Evolutionary conservation across 2,797 vertebrate genomes (phyloP).

Genomic region (Dipus sagitta): DNA sequence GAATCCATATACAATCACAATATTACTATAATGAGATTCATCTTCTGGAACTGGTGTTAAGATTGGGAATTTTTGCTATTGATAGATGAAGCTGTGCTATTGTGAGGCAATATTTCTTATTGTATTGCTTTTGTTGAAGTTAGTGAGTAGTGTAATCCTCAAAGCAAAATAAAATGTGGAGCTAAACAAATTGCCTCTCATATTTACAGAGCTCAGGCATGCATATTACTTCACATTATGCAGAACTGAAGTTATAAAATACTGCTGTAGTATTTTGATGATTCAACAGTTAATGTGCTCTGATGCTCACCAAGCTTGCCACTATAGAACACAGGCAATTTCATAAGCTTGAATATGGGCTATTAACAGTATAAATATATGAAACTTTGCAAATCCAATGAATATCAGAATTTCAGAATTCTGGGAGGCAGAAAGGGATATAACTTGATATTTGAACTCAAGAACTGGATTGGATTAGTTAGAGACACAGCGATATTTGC

Average conservation of each 20-base stretch:
- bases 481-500: slow-evolving; percentile 58
- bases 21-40: slow-evolving; percentile 66
- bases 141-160: slow-evolving; percentile 35
- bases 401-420: slow-evolving; percentile 60
- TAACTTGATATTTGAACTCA: slow-evolving; percentile 70
- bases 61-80: slow-evolving; percentile 59
- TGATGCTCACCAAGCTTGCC: slow-evolving; percentile 56
- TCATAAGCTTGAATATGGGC: slow-evolving; percentile 14
- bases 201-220: slow-evolving; percentile 49
- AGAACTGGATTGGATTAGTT: slow-evolving; percentile 72
- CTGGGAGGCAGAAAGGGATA: slow-evolving; percentile 37
- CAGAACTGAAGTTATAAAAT: slow-evolving; percentile 59
- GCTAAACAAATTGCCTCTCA: slow-evolving; percentile 52
- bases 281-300: slow-evolving; percentile 57
- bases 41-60: slow-evolving; percentile 65
- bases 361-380: slow-evolving; percentile 52
- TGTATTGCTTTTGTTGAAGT: slow-evolving; percentile 69
- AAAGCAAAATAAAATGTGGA: slow-evolving; percentile 58
- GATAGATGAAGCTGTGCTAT: slow-evolving; percentile 55
- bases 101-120: slow-evolving; percentile 70
- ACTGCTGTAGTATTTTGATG: slow-evolving; percentile 50
- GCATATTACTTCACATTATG: slow-evolving; percentile 63
- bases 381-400: slow-evolving; percentile 31
- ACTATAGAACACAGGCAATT: slow-evolving; percentile 56
- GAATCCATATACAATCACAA: slow-evolving; percentile 1